Conservation (phyloP, 2,797 vertebrate species). For the Denticeps clupeoides region DNA sequence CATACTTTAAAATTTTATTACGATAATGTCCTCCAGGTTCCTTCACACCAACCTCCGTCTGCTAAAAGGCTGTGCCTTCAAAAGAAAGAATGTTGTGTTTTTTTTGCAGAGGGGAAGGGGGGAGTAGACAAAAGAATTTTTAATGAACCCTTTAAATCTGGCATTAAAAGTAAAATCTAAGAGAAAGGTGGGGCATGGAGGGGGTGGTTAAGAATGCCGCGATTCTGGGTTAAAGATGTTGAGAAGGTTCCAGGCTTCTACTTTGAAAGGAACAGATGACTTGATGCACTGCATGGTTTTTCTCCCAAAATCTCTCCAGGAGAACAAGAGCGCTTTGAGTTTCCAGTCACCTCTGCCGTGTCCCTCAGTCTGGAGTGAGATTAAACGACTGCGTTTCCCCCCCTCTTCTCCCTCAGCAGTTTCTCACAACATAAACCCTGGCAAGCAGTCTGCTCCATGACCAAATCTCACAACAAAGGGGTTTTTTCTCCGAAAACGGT, state of each 20-base stretch:
- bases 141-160: slow-evolving; percentile 38
- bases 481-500: too few species aligned
- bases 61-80: slow-evolving; percentile 24
- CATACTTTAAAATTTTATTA: slow-evolving; percentile 15
- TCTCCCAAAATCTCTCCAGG: not conserved
- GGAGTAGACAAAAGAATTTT: slow-evolving; percentile 9
- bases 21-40: slow-evolving; percentile 14
- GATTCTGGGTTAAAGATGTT: slow-evolving; percentile 21
- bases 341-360: too few species aligned
- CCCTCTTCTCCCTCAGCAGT: too few species aligned
- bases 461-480: too few species aligned
- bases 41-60: slow-evolving; percentile 14
- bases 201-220: slow-evolving; percentile 7
- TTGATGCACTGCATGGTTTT: not conserved
- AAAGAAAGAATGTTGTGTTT: slow-evolving; percentile 21
- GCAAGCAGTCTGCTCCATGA: too few species aligned
- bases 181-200: slow-evolving; percentile 19
- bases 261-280: slow-evolving; percentile 25
- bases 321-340: too few species aligned
- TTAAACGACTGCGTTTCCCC: too few species aligned
- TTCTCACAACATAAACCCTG: too few species aligned
- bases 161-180: slow-evolving; percentile 27
- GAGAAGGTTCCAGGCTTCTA: slow-evolving; percentile 25
- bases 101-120: slow-evolving; percentile 11
- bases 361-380: too few species aligned